Evolutionary conservation across 2,888 invertebrate genomes (phyloP).

Genomic region (Megalurothrips usitatus): DNA sequence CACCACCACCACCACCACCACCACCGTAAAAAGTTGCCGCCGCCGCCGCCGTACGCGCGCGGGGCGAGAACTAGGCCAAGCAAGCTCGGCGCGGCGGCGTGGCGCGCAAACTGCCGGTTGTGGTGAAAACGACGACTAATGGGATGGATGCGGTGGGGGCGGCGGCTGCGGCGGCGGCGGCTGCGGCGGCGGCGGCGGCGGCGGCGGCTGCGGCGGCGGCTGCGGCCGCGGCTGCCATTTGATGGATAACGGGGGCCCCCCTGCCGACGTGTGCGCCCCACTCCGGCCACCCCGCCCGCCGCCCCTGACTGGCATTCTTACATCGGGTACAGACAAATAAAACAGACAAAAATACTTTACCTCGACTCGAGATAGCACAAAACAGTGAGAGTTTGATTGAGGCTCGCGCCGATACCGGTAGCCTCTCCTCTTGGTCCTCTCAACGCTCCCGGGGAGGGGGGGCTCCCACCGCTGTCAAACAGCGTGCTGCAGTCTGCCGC

Average conservation of each 20-base stretch:
- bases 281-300: background rate
- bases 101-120: background rate
- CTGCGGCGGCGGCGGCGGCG: background rate
- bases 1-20: background rate
- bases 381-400: no score
- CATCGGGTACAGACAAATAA: background rate
- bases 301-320: background rate
- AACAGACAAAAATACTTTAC: background rate
- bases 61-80: background rate
- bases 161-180: background rate
- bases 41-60: background rate
- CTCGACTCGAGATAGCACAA: no score
- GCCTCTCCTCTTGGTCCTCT: no score
- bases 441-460: no score
- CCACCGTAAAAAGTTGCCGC: background rate
- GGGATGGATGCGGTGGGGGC: background rate
- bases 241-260: background rate
- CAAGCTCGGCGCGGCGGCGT: background rate
- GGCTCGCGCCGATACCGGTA: no score
- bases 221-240: background rate
- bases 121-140: conserved; percentile 6
- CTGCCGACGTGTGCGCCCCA: background rate
- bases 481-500: no score
- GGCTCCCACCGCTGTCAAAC: no score
- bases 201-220: background rate